phyloP scores from a whole-genome alignment of 2,113 vertebrate genomes.

The Scomber scombrus region DNA sequence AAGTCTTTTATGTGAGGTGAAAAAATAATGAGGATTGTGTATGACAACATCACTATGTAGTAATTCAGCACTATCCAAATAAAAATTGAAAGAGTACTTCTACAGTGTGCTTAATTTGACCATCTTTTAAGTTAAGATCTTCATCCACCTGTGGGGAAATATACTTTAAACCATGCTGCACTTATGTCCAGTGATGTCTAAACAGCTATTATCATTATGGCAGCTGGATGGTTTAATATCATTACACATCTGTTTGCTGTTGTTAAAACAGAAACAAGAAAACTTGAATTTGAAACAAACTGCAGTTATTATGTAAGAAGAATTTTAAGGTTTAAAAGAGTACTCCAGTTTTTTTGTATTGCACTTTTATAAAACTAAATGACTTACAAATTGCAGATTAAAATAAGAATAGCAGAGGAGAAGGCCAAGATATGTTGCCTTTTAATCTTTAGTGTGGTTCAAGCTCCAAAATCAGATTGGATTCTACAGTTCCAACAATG shows the following conservation, averaged over 20 bases:
- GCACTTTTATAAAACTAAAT: no score
- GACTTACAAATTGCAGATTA: no score
- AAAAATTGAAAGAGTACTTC: not conserved
- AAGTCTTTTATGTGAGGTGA: not conserved
- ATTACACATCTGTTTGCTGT: not conserved
- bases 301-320: not conserved
- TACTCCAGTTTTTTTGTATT: no score
- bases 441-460: no score
- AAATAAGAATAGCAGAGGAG: no score
- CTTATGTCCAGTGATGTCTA: not conserved
- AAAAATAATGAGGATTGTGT: not conserved
- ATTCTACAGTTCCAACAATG: not conserved
- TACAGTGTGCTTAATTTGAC: not conserved
- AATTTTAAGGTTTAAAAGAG: not conserved
- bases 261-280: no score
- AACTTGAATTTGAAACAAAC: no score
- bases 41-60: not conserved
- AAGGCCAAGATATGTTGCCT: no score
- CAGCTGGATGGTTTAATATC: no score
- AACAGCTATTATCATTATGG: no score
- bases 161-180: not conserved
- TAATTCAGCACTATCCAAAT: not conserved
- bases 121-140: not conserved
- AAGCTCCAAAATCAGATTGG: no score
- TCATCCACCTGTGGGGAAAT: no score